Evolutionary conservation across 2,888 invertebrate genomes (phyloP).

Genomic region (Hydriomena furcata): DNA sequence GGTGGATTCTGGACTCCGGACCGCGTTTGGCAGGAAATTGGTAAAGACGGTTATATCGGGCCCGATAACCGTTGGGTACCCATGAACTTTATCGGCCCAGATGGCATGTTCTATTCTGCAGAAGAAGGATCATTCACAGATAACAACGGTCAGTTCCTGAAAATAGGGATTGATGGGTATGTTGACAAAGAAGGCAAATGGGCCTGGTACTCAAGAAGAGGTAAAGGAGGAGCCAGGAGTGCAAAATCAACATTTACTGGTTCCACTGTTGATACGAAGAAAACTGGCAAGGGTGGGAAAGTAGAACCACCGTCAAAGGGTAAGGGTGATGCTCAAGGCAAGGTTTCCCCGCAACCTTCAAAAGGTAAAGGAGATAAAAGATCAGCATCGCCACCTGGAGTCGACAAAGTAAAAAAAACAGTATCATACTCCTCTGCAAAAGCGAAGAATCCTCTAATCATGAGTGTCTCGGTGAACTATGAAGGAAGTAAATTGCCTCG

Average conservation of each 20-base stretch:
- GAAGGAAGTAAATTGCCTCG: constrained; percentile 37
- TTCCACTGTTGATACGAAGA: constrained; percentile 40
- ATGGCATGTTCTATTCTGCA: constrained; percentile 67
- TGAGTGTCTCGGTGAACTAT: constrained; percentile 57
- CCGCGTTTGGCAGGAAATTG: constrained; percentile 68
- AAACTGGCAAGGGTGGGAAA: constrained; percentile 24
- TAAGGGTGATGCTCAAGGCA: constrained; percentile 38
- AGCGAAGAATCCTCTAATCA: constrained; percentile 50
- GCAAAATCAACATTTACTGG: constrained; percentile 45
- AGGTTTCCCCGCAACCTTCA: constrained; percentile 8
- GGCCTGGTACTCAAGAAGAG: constrained; percentile 59
- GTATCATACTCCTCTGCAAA: constrained; percentile 40
- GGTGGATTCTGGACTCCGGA: constrained; percentile 73
- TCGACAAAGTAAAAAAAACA: constrained; percentile 31
- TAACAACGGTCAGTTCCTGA: constrained; percentile 48
- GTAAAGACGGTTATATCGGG: constrained; percentile 74
- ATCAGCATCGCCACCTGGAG: constrained; percentile 14
- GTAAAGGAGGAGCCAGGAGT: constrained; percentile 36
- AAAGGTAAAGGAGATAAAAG: constrained; percentile 43
- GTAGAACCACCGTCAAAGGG: constrained; percentile 30
- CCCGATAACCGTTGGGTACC: constrained; percentile 75
- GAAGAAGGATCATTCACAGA: constrained; percentile 71
- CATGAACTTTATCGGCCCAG: constrained; percentile 69
- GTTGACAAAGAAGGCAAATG: constrained; percentile 71
- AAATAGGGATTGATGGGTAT: constrained; percentile 73